A percentile compares a stretch with the other conserved stretches of the same genome.
phyloP scores from a whole-genome alignment of 2,113 vertebrate genomes.

The Pachypanchax playfairii region DNA sequence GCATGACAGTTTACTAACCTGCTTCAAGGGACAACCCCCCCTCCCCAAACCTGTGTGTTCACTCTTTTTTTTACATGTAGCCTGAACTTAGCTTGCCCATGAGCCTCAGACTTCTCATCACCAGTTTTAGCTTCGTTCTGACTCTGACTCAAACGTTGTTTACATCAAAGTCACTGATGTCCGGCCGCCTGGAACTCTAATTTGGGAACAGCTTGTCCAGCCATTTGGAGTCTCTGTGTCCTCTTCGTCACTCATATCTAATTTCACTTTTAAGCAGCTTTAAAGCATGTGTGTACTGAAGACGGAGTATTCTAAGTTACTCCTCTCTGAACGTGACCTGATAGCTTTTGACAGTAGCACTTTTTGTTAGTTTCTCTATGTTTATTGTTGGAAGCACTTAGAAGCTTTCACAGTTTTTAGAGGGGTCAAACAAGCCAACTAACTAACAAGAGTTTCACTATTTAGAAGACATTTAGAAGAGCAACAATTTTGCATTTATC shows the following conservation, averaged over 20 bases:
- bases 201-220: constrained; percentile 52
- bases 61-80: background rate
- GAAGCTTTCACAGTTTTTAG: constrained; percentile 10
- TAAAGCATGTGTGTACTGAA: background rate
- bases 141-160: constrained; percentile 34
- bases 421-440: background rate
- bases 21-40: constrained; percentile 10
- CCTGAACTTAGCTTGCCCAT: constrained; percentile 10
- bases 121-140: constrained; percentile 18
- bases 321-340: constrained; percentile 5
- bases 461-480: constrained; percentile 1
- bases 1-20: constrained; percentile 43
- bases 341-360: background rate
- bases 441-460: constrained; percentile 33
- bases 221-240: constrained; percentile 18
- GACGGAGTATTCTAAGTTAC: constrained; percentile 16
- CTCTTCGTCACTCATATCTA: constrained; percentile 25
- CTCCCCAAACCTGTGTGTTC: constrained; percentile 2
- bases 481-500: background rate
- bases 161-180: constrained; percentile 41
- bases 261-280: constrained; percentile 33
- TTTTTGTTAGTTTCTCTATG: constrained; percentile 2
- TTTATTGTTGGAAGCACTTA: background rate
- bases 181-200: constrained; percentile 30
- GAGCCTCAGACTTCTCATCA: background rate